A percentile compares a stretch with the other conserved stretches of the same genome.
These are phyloP conservation scores for Lepidotrigona ventralis DNA, from an alignment of 1,140 invertebrate genomes.

Conservation along the genomic window DNA sequence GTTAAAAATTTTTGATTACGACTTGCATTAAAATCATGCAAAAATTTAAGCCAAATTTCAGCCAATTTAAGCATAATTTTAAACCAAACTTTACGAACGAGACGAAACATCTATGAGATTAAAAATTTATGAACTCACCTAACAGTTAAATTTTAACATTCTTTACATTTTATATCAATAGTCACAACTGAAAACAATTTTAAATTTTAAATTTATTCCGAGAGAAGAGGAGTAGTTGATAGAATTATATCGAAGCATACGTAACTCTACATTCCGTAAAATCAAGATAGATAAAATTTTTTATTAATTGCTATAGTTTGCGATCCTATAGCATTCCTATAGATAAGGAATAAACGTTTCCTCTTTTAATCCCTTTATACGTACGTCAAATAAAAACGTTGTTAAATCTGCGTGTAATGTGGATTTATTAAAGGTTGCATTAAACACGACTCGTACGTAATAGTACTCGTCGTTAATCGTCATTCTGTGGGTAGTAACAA, in stretches of 20 bases:
- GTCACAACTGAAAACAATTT: background rate
- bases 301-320: background rate
- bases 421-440: constrained; percentile 54
- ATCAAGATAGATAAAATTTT: background rate
- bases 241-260: background rate
- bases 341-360: background rate
- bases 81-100: background rate
- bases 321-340: background rate
- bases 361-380: background rate
- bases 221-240: background rate
- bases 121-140: background rate
- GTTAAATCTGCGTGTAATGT: constrained; percentile 37
- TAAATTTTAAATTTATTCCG: background rate
- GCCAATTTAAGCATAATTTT: background rate
- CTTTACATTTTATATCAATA: background rate
- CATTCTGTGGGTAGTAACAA: constrained; percentile 64
- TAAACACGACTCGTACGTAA: constrained; percentile 57
- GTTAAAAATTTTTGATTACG: background rate
- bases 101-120: background rate
- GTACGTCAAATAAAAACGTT: constrained; percentile 17
- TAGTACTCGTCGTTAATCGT: constrained; percentile 60
- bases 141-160: background rate
- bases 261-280: background rate
- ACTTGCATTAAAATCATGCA: background rate
- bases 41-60: background rate